Evolutionary conservation across 1,140 invertebrate species (phyloP), one percentile per base, ranked within the genome.

Genomic region (Palaemon carinicauda): DNA sequence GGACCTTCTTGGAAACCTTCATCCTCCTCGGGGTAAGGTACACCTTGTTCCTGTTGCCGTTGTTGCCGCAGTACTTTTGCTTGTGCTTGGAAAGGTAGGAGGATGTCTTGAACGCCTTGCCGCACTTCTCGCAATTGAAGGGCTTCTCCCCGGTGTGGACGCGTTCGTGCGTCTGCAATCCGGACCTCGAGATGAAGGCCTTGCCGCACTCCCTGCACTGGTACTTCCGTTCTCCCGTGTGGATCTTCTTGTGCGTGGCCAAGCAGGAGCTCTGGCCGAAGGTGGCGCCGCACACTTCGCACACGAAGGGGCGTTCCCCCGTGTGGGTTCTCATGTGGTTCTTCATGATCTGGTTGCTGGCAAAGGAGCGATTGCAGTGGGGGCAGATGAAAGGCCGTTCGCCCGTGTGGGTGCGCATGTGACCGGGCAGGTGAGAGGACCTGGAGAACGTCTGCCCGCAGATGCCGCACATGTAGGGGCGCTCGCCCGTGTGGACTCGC

Each of bases 221-320:
- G 90, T 93, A 94, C 4, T 94, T 93, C 88, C 95, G 95, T 87
- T 93, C 92, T 4, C 93, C 93, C 1, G 94, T 95, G 89, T 94
- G 94, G 21, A 95, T 96, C 53, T 97, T 93, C 69, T 97, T 93
- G 91, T 99, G 98, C 12, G 85, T 87, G 51, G 85, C 85, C n/a
- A 87, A 50, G 51, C 85, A 87, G 19, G 85, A 87, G 51, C 85
- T 87, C 60, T 87, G 85, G 75, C 79, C 85, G 65, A 87, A 87
- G 19, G 79, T 82, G 31, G 85, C 85, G 24, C 65, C 92, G 89
- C 94, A 94, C 4, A 93, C 91, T 82, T 93, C 92, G 90, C 94
- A 94, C 5, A 92, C 91, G 89, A 93, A 93, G 1, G 93, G 94
- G 87, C 93, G 93, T 88, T 94, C 93, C 9, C 92, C 92, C 90